Evolutionary conservation across 2,797 vertebrate genomes (phyloP).

Genomic region (Eulemur coronatus): DNA sequence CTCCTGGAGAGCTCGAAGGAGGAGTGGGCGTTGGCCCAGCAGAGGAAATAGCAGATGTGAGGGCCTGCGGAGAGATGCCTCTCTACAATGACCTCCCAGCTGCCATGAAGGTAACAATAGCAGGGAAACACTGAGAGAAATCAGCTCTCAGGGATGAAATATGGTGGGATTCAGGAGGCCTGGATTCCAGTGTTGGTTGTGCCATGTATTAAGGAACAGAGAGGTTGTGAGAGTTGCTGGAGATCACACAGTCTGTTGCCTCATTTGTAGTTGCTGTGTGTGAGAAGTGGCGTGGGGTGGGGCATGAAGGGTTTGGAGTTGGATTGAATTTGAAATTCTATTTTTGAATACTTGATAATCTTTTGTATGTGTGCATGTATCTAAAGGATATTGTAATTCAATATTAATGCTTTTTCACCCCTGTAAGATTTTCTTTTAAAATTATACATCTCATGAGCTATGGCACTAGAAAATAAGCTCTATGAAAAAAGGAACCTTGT

Average conservation of each 20-base stretch:
- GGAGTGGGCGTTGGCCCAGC: neutral
- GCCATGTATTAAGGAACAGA: neutral
- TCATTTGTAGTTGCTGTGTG: neutral
- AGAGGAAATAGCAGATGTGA: neutral
- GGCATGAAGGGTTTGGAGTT: neutral
- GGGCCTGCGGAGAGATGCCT: neutral
- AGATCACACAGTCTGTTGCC: neutral
- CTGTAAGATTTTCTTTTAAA: neutral
- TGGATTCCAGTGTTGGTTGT: neutral
- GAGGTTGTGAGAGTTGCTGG: neutral
- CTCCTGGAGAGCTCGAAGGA: neutral
- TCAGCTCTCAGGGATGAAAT: neutral
- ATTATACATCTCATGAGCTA: neutral
- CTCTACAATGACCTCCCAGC: neutral
- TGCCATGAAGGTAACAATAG: neutral
- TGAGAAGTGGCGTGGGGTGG: neutral
- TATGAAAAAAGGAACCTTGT: neutral
- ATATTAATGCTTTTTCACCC: neutral
- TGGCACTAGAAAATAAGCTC: neutral
- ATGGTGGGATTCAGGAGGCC: neutral
- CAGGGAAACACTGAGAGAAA: neutral
- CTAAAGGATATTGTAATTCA: neutral
- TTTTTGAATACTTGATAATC: neutral
- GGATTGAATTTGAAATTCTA: slow-evolving; percentile 18
- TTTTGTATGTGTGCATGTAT: neutral